phyloP scores from a whole-genome alignment of 2,113 vertebrate genomes.

The Chloebia gouldiae region DNA sequence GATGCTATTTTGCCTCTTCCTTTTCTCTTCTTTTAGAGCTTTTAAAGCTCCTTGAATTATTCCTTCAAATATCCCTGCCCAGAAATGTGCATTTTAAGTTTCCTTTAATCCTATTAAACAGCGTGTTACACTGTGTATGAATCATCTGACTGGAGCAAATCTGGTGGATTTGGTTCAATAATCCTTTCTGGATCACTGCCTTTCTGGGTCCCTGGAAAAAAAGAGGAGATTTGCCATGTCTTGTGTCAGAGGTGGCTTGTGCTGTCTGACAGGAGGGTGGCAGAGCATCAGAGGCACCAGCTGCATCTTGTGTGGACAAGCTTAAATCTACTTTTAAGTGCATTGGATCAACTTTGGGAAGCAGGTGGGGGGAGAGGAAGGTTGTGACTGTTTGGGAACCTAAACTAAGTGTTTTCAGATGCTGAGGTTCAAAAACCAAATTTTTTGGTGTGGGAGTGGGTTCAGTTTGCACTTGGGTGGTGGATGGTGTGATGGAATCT shows the following conservation, averaged over 20 bases:
- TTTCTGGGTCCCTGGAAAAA: conserved; percentile 42
- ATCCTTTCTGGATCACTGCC: conserved; percentile 55
- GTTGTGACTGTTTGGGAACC: background rate
- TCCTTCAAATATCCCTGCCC: background rate
- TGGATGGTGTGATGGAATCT: background rate
- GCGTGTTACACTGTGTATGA: conserved; percentile 25
- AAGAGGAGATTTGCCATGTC: background rate
- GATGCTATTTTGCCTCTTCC: background rate
- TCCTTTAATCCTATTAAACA: conserved; percentile 48
- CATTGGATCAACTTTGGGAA: background rate
- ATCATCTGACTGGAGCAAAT: conserved; percentile 65
- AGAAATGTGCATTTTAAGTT: conserved; percentile 38
- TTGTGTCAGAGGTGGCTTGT: background rate
- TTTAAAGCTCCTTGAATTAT: background rate
- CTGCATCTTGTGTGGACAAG: background rate
- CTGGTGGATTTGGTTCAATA: conserved; percentile 50
- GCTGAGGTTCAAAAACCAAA: background rate
- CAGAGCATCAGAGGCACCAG: background rate
- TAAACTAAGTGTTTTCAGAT: conserved; percentile 21
- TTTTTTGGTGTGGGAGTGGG: background rate
- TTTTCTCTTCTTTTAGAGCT: background rate
- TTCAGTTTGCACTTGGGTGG: background rate
- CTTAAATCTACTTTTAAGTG: background rate
- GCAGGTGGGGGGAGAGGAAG: background rate
- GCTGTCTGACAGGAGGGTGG: background rate